phyloP scores from a whole-genome alignment of 2,113 vertebrate genomes.

The Proterorhinus semilunaris region DNA sequence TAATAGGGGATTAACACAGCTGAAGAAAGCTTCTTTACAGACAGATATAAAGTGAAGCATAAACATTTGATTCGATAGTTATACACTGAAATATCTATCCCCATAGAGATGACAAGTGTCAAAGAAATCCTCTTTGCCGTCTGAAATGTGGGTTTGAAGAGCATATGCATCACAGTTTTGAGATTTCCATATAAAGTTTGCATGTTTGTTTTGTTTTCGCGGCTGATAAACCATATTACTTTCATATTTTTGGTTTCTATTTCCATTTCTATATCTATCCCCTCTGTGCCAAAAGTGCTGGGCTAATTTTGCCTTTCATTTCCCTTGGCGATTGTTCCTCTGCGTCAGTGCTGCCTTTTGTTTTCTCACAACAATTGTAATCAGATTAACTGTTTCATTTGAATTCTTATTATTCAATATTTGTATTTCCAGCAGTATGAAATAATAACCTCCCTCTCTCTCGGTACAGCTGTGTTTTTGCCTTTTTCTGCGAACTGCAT shows the following conservation, averaged over 20 bases:
- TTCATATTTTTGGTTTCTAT: not conserved
- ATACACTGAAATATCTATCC: too few species aligned
- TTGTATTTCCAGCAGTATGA: not conserved
- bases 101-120: too few species aligned
- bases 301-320: not conserved
- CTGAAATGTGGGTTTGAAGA: not conserved
- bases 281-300: not conserved
- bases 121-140: too few species aligned
- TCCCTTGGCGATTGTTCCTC: not conserved
- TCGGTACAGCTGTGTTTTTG: too few species aligned
- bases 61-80: too few species aligned
- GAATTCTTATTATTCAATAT: constrained; percentile 6
- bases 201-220: not conserved
- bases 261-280: constrained; percentile 1
- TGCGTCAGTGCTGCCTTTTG: not conserved
- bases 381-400: not conserved
- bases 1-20: too few species aligned
- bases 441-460: too few species aligned
- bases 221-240: not conserved
- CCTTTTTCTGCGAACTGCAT: too few species aligned
- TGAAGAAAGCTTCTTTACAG: too few species aligned
- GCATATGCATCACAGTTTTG: not conserved
- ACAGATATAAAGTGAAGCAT: too few species aligned
- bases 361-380: not conserved
- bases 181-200: not conserved